phyloP scores from a whole-genome alignment of 2,797 vertebrate species.

The Typhlichthys eigenmanni region DNA sequence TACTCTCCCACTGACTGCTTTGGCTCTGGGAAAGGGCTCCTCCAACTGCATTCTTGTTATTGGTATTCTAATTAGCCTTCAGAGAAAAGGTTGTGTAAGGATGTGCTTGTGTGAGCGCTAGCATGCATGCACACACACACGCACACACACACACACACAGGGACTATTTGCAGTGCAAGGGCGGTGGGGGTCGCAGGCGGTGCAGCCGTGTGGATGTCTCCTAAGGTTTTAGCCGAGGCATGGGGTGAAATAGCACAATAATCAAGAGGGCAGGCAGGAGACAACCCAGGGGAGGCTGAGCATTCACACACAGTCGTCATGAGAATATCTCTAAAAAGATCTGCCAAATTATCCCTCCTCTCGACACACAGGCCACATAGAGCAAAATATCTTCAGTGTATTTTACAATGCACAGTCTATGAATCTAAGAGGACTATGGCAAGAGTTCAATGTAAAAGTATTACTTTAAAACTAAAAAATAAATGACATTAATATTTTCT shows the following conservation, averaged over 20 bases:
- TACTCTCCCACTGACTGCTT: constrained; percentile 54
- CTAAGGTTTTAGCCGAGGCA: constrained; percentile 65
- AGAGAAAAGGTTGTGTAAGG: constrained; percentile 40
- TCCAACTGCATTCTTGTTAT: constrained; percentile 77
- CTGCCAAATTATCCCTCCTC: constrained; percentile 54
- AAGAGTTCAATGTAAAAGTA: background rate
- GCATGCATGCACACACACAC: constrained; percentile 35
- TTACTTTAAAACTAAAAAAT: no score
- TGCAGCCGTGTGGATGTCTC: constrained; percentile 69
- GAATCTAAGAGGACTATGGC: constrained; percentile 38
- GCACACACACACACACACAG: constrained; percentile 39
- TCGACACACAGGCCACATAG: constrained; percentile 52
- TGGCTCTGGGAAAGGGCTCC: constrained; percentile 67
- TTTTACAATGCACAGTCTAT: constrained; percentile 49
- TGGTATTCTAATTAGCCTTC: constrained; percentile 81
- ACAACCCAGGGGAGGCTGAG: constrained; percentile 50
- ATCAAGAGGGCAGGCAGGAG: constrained; percentile 61
- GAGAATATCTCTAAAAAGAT: constrained; percentile 62
- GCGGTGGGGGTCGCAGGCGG: constrained; percentile 49
- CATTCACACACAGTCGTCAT: constrained; percentile 67
- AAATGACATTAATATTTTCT: no score
- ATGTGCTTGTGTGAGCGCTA: constrained; percentile 18
- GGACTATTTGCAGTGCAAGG: constrained; percentile 60
- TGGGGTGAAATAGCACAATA: constrained; percentile 70
- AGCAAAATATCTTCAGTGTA: constrained; percentile 44